Evolutionary conservation across 1,140 invertebrate genomes (phyloP).

Genomic region (Physella acuta): DNA sequence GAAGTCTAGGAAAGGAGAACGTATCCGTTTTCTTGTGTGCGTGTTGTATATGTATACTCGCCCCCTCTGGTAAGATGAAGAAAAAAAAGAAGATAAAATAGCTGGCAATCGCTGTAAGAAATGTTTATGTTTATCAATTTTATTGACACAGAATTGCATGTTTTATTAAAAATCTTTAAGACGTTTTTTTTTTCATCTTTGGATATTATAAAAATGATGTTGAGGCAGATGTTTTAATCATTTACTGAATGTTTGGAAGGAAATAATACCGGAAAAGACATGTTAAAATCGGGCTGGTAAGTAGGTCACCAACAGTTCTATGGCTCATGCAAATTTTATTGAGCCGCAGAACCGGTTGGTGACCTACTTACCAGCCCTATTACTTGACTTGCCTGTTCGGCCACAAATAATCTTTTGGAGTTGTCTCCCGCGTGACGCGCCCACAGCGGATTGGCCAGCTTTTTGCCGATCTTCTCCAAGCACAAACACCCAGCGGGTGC

Average conservation of each 20-base stretch:
- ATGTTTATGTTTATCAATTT: background rate
- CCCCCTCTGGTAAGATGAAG: conserved; percentile 6
- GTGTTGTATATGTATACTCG: conserved; percentile 20
- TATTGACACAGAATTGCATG: too few species aligned
- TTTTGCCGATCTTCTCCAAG: conserved; percentile 38
- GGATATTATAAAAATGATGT: too few species aligned
- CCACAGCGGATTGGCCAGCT: conserved; percentile 47
- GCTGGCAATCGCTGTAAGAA: background rate
- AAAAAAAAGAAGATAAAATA: background rate
- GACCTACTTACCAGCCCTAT: too few species aligned
- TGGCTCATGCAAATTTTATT: too few species aligned
- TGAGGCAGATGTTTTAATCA: too few species aligned
- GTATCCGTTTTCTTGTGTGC: conserved; percentile 12
- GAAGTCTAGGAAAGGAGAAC: conserved; percentile 24
- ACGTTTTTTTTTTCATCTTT: too few species aligned
- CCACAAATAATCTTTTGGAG: conserved; percentile 46
- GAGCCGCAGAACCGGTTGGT: too few species aligned
- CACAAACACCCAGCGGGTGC: conserved; percentile 42
- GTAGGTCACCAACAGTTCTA: too few species aligned
- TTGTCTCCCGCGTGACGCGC: conserved; percentile 45
- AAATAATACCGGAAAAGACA: too few species aligned
- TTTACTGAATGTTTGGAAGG: too few species aligned
- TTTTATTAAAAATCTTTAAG: too few species aligned
- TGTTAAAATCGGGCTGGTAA: too few species aligned
- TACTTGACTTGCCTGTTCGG: conserved; percentile 46